Conservation (phyloP, 2,888 invertebrate species). For the Acholoe squamosa region DNA sequence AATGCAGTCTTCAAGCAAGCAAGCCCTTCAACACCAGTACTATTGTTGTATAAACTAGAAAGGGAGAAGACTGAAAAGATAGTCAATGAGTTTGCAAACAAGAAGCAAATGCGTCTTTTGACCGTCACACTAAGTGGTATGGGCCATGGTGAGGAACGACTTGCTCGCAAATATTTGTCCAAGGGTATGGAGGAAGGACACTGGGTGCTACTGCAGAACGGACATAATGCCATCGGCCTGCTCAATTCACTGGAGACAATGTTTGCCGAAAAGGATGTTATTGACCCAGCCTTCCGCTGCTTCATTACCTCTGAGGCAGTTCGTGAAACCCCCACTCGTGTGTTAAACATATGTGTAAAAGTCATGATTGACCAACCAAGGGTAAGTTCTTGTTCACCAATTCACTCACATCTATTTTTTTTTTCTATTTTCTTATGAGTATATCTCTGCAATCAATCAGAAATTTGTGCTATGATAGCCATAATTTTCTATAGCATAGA, state of each 20-base stretch:
- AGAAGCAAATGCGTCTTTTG: constrained; percentile 74
- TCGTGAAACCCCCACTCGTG: constrained; percentile 73
- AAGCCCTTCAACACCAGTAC: constrained; percentile 76
- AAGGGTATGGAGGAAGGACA: constrained; percentile 80
- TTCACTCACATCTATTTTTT: too few species aligned
- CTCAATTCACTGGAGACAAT: constrained; percentile 77
- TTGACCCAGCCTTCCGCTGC: constrained; percentile 79
- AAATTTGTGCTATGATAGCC: too few species aligned
- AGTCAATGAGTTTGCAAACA: constrained; percentile 79
- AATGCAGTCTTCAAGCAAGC: constrained; percentile 77
- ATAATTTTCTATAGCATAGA: too few species aligned
- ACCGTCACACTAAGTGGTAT: constrained; percentile 74
- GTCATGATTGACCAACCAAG: constrained; percentile 80
- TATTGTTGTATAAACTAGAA: constrained; percentile 79
- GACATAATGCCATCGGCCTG: constrained; percentile 79
- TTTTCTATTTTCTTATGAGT: too few species aligned
- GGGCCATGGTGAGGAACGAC: constrained; percentile 74
- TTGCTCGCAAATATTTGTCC: constrained; percentile 76
- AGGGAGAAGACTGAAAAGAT: constrained; percentile 77
- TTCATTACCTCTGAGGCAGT: constrained; percentile 78
- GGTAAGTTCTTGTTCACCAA: too few species aligned
- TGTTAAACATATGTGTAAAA: constrained; percentile 80
- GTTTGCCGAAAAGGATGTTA: constrained; percentile 73
- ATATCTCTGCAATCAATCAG: too few species aligned
- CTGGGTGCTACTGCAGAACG: constrained; percentile 82